Evolutionary conservation across 2,113 vertebrate genomes (phyloP), one percentile per base, ranked within the genome.

Genomic region (Macrotus californicus): DNA sequence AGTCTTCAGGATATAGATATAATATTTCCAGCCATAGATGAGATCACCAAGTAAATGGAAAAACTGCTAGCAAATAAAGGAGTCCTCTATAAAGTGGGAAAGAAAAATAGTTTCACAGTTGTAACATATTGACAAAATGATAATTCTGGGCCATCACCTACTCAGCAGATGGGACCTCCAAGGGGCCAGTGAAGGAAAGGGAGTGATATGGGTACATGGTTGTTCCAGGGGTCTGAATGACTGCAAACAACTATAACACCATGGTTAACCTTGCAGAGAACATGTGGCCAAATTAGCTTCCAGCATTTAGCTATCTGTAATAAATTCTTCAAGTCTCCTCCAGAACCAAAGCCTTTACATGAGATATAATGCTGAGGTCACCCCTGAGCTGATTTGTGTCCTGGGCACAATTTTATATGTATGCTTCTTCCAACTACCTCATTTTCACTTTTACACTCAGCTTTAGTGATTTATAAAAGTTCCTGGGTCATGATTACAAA

Each of bases 311-410:
- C 18, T 94, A 21, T 69, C 85, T 79, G 19, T 70, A 80, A 72
- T 84, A 61, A 94, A 95, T 75, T 76, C 86, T 48, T 95, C 90
- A 73, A 48, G 19, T 73, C 82, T 94, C 52, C n/a, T 92, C 43
- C 0, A 84, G 89, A 67, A 89, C 87, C 76, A 81, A 92, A 87
- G 14, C 18, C 56, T 9, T 92, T 84, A 77, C 29, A 34, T 93
- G 73, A 95, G 34, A 95, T 94, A 88, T 54, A 86, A 34, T 48
- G 81, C 5, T 52, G n/a, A 87, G 80, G 81, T 86, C 50, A 93
- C 36, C 59, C 11, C 15, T 66, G 19, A 84, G 41, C 34, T 91
- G 67, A 94, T 93, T 95, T 94, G 93, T 46, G 48, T 54, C 34
- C 52, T 50, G 41, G 73, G 43, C 18, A 69, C 91, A 88, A 94